Conservation (phyloP, 2,888 invertebrate species). For the Psococerastis gibbosa region DNA sequence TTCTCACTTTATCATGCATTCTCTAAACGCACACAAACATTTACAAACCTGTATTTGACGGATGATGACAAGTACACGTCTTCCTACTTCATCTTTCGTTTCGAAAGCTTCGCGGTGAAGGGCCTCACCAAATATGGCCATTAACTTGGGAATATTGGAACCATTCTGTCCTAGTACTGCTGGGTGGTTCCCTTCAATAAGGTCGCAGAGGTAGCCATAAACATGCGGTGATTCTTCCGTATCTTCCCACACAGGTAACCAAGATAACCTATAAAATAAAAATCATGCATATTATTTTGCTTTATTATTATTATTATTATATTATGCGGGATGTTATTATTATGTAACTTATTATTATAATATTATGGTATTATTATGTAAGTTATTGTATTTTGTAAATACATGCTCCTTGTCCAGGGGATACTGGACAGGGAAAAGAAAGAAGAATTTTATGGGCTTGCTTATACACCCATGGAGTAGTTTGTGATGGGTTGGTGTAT, state of each 20-base stretch:
- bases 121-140: conserved; percentile 79
- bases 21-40: not conserved
- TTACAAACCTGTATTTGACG: conserved; percentile 67
- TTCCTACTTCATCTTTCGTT: conserved; percentile 48
- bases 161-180: conserved; percentile 71
- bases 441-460: too few relatives aligned
- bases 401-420: too few relatives aligned
- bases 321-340: not conserved
- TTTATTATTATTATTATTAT: conserved; percentile 8
- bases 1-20: not conserved
- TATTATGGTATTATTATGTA: too few relatives aligned
- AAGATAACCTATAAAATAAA: conserved; percentile 43
- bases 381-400: too few relatives aligned
- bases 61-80: conserved; percentile 66
- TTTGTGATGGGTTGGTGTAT: too few relatives aligned
- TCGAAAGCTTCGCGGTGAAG: conserved; percentile 69
- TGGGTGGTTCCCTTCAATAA: conserved; percentile 80
- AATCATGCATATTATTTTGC: not conserved
- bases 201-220: conserved; percentile 87
- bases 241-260: conserved; percentile 95
- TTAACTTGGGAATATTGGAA: conserved; percentile 70
- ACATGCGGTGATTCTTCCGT: conserved; percentile 90
- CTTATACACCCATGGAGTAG: too few relatives aligned
- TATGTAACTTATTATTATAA: too few relatives aligned
- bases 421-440: too few relatives aligned